Percentiles rank a stretch among this genome's conserved stretches.
Conservation (phyloP, 2,888 invertebrate genomes). For the Pasiphila rectangulata region DNA sequence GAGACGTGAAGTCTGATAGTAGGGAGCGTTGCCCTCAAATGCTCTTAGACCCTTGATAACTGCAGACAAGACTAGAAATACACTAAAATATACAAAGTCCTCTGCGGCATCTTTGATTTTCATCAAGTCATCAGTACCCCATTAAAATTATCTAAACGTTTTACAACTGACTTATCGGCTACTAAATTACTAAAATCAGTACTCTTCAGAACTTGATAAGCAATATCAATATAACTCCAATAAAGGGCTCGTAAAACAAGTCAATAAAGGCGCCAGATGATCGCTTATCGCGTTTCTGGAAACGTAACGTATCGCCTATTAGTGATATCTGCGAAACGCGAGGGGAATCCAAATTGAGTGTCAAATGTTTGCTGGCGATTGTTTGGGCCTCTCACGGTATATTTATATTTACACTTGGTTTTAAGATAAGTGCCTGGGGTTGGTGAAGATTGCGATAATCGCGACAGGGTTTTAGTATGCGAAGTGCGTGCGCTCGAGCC, state of each 20-base stretch:
- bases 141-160: conserved; percentile 24
- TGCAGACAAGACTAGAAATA: conserved; percentile 36
- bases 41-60: conserved; percentile 63
- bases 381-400: conserved; percentile 52
- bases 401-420: conserved; percentile 55
- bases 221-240: conserved; percentile 17
- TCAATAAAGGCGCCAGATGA: conserved; percentile 26
- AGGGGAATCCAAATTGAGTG: conserved; percentile 56
- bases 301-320: conserved; percentile 52
- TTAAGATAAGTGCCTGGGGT: conserved; percentile 63
- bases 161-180: conserved; percentile 13
- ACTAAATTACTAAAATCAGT: conserved; percentile 20
- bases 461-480: conserved; percentile 73
- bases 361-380: conserved; percentile 35
- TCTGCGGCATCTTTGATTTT: conserved; percentile 39
- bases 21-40: conserved; percentile 64
- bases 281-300: conserved; percentile 50
- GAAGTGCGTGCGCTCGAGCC: conserved; percentile 68
- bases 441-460: conserved; percentile 63
- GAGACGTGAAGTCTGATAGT: conserved; percentile 58
- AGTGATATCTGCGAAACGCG: conserved; percentile 51
- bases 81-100: conserved; percentile 48
- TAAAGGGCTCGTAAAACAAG: conserved; percentile 26
- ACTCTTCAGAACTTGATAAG: conserved; percentile 21
- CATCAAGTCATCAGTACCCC: conserved; percentile 18